phyloP scores from a whole-genome alignment of 2,797 vertebrate genomes.

The Vespertilio murinus region DNA sequence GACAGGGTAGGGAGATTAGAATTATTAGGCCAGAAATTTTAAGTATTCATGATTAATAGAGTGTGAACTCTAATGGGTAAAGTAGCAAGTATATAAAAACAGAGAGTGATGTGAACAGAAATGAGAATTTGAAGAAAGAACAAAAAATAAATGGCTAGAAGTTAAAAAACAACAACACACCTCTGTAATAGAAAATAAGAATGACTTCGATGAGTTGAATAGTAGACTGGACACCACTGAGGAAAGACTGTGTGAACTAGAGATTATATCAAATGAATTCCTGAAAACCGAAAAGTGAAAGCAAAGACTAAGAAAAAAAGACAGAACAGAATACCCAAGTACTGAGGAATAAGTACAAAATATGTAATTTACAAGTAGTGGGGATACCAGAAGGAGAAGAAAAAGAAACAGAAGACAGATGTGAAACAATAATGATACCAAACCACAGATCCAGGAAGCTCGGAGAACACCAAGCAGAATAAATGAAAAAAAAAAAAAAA shows the following conservation, averaged over 20 bases:
- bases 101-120: background rate
- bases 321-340: background rate
- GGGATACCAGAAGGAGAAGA: background rate
- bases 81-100: background rate
- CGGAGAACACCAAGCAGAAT: background rate
- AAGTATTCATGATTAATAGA: background rate
- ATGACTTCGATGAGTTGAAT: background rate
- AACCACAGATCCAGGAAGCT: background rate
- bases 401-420: background rate
- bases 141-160: background rate
- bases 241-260: background rate
- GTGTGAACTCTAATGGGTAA: background rate
- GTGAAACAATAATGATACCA: background rate
- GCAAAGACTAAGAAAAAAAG: background rate
- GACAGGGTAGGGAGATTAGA: no score
- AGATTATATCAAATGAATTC: background rate
- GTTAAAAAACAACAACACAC: background rate
- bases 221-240: background rate
- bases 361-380: no score
- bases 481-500: background rate
- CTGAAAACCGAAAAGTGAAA: background rate
- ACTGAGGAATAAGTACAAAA: background rate
- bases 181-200: background rate
- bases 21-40: no score
- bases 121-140: background rate